Percentiles rank a stretch among this genome's conserved stretches.
Conservation (phyloP, 2,797 vertebrate species). For the Paramormyrops hopkinsi region DNA sequence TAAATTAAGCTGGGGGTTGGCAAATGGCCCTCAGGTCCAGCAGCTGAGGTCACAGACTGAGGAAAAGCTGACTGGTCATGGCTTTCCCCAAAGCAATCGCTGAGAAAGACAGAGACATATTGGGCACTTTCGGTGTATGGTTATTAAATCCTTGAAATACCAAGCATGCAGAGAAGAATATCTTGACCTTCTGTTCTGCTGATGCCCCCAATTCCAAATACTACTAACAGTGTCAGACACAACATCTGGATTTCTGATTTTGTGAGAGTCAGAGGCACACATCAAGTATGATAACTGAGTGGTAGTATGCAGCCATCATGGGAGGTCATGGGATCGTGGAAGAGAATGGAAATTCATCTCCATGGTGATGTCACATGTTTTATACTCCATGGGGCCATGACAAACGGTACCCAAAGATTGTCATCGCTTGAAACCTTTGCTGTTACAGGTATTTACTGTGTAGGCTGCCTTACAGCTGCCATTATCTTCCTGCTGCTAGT, state of each 20-base stretch:
- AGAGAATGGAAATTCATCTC: constrained; percentile 46
- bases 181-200: constrained; percentile 56
- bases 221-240: constrained; percentile 47
- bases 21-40: neutral
- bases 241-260: constrained; percentile 53
- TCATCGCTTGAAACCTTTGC: constrained; percentile 54
- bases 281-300: constrained; percentile 47
- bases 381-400: constrained; percentile 48
- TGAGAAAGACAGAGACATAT: neutral
- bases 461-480: constrained; percentile 25
- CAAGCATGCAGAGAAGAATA: constrained; percentile 49
- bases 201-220: constrained; percentile 43
- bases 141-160: constrained; percentile 49
- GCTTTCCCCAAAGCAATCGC: neutral
- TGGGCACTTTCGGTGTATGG: constrained; percentile 40
- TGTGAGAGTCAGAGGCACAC: constrained; percentile 45
- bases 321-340: constrained; percentile 43
- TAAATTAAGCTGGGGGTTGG: neutral
- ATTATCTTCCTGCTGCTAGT: constrained; percentile 11
- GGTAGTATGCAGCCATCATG: constrained; percentile 41
- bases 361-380: constrained; percentile 45
- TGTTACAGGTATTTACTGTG: constrained; percentile 59
- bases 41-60: neutral
- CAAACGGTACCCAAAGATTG: constrained; percentile 52
- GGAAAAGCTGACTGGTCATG: neutral